Conservation (phyloP, 2,888 invertebrate genomes). For the Thecocarcelia acutangulata region DNA sequence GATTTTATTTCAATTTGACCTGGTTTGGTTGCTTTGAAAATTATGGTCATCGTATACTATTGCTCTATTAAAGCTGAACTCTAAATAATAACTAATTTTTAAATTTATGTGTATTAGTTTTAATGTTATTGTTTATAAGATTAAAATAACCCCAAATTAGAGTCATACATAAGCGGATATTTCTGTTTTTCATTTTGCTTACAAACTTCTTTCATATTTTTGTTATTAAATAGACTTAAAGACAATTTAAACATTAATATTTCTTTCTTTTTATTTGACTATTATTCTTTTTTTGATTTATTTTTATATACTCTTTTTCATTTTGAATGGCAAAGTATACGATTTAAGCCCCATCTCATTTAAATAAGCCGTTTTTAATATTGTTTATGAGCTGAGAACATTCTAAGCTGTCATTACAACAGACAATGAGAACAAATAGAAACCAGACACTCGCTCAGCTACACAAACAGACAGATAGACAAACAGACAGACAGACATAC, state of each 20-base stretch:
- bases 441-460: constrained; percentile 22
- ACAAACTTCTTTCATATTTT: constrained; percentile 29
- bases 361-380: constrained; percentile 68
- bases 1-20: no score
- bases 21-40: no score
- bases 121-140: no score
- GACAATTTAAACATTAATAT: constrained; percentile 10
- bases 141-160: constrained; percentile 28
- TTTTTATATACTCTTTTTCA: background rate
- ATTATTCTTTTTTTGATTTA: constrained; percentile 15
- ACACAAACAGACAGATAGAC: background rate
- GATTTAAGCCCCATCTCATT: constrained; percentile 65
- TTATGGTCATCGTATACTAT: no score
- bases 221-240: constrained; percentile 35
- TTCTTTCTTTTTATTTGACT: constrained; percentile 10
- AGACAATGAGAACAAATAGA: constrained; percentile 56
- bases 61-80: no score
- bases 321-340: constrained; percentile 1
- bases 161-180: constrained; percentile 39
- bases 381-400: constrained; percentile 70
- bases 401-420: constrained; percentile 68
- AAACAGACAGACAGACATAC: background rate
- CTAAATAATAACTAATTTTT: no score
- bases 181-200: background rate
- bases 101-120: no score